Conservation (phyloP, 2,888 invertebrate species). For the Listrodromus nycthemerus region DNA sequence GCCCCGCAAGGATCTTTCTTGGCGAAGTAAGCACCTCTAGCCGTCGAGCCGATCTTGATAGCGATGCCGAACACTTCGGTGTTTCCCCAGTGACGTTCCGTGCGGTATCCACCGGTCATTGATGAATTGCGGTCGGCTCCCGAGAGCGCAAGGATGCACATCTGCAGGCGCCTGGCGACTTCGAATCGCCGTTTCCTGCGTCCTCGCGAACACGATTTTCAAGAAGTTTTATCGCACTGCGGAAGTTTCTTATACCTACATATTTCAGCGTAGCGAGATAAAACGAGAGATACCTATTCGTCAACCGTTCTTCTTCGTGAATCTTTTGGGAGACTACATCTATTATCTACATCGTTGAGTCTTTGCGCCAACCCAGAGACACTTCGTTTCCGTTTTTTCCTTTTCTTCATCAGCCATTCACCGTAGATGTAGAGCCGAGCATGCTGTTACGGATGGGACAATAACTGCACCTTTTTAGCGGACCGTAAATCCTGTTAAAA, state of each 20-base stretch:
- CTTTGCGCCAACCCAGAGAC: background rate
- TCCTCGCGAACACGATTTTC: conserved; percentile 51
- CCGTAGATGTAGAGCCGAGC: conserved; percentile 35
- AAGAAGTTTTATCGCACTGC: conserved; percentile 47
- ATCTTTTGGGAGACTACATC: conserved; percentile 22
- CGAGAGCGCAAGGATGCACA: conserved; percentile 32
- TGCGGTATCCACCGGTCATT: conserved; percentile 58
- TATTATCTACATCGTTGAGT: background rate
- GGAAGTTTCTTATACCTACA: conserved; percentile 44
- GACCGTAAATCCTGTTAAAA: conserved; percentile 61
- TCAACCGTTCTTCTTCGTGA: conserved; percentile 39
- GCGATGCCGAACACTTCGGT: conserved; percentile 42
- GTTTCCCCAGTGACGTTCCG: conserved; percentile 47
- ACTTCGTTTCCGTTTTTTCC: background rate
- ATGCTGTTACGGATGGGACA: conserved; percentile 60
- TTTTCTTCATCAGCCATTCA: conserved; percentile 48
- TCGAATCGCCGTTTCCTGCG: conserved; percentile 37
- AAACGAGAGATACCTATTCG: conserved; percentile 45
- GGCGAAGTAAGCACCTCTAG: conserved; percentile 22
- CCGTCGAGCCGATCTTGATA: conserved; percentile 62
- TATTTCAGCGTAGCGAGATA: conserved; percentile 35
- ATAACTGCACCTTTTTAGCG: conserved; percentile 65
- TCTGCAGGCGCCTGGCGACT: conserved; percentile 17
- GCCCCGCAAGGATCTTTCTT: conserved; percentile 50
- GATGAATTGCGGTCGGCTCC: conserved; percentile 65